Evolutionary conservation across 2,888 invertebrate genomes (phyloP), one percentile per base, ranked within the genome.

Genomic region (Nymphalis c-album): DNA sequence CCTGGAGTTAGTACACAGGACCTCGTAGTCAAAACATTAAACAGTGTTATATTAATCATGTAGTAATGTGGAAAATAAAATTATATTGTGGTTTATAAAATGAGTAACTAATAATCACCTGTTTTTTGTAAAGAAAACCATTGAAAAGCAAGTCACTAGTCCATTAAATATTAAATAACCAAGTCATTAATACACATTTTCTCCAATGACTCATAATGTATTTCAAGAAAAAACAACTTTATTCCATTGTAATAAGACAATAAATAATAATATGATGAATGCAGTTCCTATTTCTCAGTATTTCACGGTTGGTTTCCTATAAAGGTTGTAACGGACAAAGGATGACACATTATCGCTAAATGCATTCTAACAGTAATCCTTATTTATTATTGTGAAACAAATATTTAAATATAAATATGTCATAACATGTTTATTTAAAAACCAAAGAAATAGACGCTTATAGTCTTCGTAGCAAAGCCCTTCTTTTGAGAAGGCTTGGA

Each of bases 271-370:
- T 51, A 61, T 57, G 53, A 64, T 59, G 64, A 64, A 61, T 67
- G 48, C 65, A 63, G 63, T 59, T 60, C 73, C 67, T 70, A 67
- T 70, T 70, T 73, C 71, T 68, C 62, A 64, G 76, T 76, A 77
- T 76, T 69, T 73, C 74, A 77, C 77, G 80, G 77, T 67, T 70
- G 73, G 73, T 46, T 73, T 77, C 71, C 60, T 73, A 80, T 76
- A 68, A 74, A 81, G 83, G 84, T 73, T 79, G 72, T 60, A 55
- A 55, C 60, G 70, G 60, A 80, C 79, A 80, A 75, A 78, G 78
- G 75, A 79, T 83, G 81, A 77, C 76, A 79, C 77, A 77, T 76
- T 55, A 66, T 16, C 17, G n/a, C 17, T 48, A 47, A 59, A 53
- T 46, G 35, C 45, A 61, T 51, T 55, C 57, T 55, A 64, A 64